Evolutionary conservation across 2,797 vertebrate genomes (phyloP).

Genomic region (Sebastes diaconus): DNA sequence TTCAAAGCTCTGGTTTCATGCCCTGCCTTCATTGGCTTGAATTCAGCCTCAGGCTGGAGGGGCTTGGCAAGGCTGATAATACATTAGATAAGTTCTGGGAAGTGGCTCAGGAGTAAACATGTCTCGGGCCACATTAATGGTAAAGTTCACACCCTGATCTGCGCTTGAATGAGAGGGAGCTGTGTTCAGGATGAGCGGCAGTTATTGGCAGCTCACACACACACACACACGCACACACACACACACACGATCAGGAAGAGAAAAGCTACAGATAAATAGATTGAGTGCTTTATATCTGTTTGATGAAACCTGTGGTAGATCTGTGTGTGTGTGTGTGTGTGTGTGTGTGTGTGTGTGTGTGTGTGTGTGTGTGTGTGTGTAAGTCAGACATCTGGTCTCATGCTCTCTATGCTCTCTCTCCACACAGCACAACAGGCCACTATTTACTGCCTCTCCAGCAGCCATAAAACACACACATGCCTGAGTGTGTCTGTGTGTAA

Average conservation of each 20-base stretch:
- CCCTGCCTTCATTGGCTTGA: constrained; percentile 18
- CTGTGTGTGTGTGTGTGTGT: constrained; percentile 16
- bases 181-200: constrained; percentile 36
- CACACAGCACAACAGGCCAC: constrained; percentile 36
- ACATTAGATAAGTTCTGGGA: constrained; percentile 71
- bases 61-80: constrained; percentile 41
- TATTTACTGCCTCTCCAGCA: constrained; percentile 63
- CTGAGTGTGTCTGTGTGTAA: constrained; percentile 21
- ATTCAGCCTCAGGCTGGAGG: background rate
- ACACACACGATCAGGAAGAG: background rate
- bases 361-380: background rate
- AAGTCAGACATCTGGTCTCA: constrained; percentile 57
- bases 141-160: constrained; percentile 55
- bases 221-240: background rate
- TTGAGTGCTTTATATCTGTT: background rate
- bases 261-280: background rate
- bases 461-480: constrained; percentile 65
- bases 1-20: constrained; percentile 18
- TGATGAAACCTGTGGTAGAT: background rate
- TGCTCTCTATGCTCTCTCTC: constrained; percentile 42
- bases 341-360: constrained; percentile 13
- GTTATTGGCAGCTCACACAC: background rate
- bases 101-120: constrained; percentile 59
- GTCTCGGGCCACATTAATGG: constrained; percentile 44
- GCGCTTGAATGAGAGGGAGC: constrained; percentile 28